Percentiles rank a stretch among this genome's conserved stretches.
Conservation (phyloP, 2,113 vertebrate species). For the Glaucidium brasilianum region DNA sequence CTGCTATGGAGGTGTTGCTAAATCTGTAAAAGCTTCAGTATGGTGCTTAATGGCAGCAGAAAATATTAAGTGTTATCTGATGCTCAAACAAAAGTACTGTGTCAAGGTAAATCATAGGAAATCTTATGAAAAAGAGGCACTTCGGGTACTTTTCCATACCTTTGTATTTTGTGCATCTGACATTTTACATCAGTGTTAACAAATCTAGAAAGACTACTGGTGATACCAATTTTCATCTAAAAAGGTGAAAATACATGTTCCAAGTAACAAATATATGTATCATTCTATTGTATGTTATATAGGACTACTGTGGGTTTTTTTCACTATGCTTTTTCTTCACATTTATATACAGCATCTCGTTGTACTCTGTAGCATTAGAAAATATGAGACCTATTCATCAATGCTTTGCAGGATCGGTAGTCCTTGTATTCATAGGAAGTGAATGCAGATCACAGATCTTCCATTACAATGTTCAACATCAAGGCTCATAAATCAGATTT, state of each 20-base stretch:
- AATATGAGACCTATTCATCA: not conserved
- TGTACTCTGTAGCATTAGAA: not conserved
- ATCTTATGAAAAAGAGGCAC: not conserved
- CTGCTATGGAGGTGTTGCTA: not conserved
- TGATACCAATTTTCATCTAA: not conserved
- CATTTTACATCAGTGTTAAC: not conserved
- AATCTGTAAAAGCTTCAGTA: not conserved
- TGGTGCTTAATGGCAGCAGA: not conserved
- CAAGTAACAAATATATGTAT: not conserved
- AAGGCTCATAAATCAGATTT: not conserved
- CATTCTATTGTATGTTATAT: not conserved
- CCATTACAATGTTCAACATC: not conserved
- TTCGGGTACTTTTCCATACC: not conserved
- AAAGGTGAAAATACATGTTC: not conserved
- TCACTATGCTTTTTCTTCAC: not conserved
- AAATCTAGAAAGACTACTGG: not conserved
- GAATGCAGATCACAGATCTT: not conserved
- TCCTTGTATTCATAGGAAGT: not conserved
- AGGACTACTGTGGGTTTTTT: not conserved
- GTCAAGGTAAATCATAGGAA: not conserved
- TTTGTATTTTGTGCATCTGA: not conserved
- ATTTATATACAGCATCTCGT: not conserved
- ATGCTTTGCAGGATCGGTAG: not conserved
- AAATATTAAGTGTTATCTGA: not conserved
- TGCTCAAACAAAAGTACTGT: not conserved